Evolutionary conservation across 1,140 invertebrate genomes (phyloP).

Genomic region (Palaemon carinicauda): DNA sequence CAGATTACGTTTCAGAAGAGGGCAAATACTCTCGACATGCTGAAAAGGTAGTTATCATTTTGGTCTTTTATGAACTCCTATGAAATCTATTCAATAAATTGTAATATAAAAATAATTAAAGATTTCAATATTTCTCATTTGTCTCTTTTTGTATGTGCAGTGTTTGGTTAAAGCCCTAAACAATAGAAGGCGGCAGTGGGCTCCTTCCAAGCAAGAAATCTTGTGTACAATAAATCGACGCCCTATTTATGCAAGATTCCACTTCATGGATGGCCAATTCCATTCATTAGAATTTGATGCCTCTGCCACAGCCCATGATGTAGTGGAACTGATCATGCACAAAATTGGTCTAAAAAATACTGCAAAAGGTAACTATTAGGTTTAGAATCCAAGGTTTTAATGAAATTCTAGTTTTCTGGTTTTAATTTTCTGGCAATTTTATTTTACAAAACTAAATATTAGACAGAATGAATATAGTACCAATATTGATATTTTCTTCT

Average conservation of each 20-base stretch:
- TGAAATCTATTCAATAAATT: background rate
- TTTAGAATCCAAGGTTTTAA: background rate
- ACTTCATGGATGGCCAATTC: conserved; percentile 94
- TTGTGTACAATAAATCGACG: conserved; percentile 89
- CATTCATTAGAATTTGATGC: conserved; percentile 95
- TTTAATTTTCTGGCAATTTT: too few species aligned
- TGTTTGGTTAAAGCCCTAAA: conserved; percentile 86
- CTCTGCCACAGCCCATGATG: conserved; percentile 89
- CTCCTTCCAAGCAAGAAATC: conserved; percentile 93
- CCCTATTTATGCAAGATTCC: conserved; percentile 89
- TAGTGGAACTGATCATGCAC: conserved; percentile 86
- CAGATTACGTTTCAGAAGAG: conserved; percentile 90
- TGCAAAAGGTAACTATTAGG: conserved; percentile 72
- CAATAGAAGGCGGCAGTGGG: conserved; percentile 85
- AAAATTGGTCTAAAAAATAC: conserved; percentile 89
- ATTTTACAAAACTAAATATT: too few species aligned
- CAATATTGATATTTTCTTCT: too few species aligned
- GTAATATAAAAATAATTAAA: background rate
- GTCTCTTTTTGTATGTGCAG: conserved; percentile 64
- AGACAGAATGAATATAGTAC: too few species aligned
- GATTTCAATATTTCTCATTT: background rate
- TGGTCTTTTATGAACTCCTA: background rate
- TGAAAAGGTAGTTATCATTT: conserved; percentile 75
- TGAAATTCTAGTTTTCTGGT: too few species aligned
- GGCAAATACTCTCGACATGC: conserved; percentile 94